These are phyloP conservation scores for Sterrhoptilus dennistouni DNA, from an alignment of 2,113 vertebrate genomes.

Conservation along the genomic window DNA sequence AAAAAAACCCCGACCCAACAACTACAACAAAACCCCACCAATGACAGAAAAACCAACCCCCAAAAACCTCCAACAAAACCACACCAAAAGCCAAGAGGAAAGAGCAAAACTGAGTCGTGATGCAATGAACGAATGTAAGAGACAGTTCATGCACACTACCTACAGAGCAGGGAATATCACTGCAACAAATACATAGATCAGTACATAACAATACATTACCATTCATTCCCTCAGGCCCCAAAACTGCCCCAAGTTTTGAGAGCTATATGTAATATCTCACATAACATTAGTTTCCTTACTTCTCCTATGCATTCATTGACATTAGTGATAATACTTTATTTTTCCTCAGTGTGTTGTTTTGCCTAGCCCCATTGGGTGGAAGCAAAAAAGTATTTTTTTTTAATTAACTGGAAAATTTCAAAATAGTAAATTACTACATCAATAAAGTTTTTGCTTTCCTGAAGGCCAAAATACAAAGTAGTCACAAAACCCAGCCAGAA, in stretches of 20 bases:
- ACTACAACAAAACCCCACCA: background rate
- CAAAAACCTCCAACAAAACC: background rate
- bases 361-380: background rate
- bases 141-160: background rate
- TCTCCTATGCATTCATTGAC: background rate
- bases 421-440: background rate
- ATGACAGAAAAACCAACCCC: background rate
- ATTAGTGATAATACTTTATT: background rate
- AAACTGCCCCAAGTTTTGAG: background rate
- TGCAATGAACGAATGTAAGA: background rate
- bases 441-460: background rate
- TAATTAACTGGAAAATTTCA: background rate
- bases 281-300: background rate
- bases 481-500: background rate
- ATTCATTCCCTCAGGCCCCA: background rate
- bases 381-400: rapidly evolving
- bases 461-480: background rate
- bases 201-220: background rate
- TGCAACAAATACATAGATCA: background rate
- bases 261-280: background rate
- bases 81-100: background rate
- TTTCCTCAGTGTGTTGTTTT: background rate
- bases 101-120: background rate
- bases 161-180: background rate
- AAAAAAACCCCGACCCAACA: background rate